Conservation (phyloP, 2,113 vertebrate genomes). For the Alaudala cheleensis region DNA sequence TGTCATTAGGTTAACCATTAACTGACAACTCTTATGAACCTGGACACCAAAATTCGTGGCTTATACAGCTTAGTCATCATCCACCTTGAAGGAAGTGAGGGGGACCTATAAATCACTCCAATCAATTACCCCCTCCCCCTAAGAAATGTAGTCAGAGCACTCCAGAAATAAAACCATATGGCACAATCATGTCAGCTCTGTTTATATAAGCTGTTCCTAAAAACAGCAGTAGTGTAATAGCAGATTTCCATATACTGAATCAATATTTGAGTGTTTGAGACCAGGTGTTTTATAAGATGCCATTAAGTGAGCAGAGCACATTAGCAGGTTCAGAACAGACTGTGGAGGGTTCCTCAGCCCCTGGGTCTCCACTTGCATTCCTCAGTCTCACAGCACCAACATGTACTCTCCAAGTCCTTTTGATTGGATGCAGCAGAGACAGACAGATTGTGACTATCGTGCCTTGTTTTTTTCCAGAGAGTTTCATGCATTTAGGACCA, state of each 20-base stretch:
- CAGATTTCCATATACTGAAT: slow-evolving; percentile 87
- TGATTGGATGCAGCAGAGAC: slow-evolving; percentile 37
- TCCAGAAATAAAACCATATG: slow-evolving; percentile 78
- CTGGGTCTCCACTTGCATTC: slow-evolving; percentile 69
- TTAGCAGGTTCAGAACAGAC: slow-evolving; percentile 58
- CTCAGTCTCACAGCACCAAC: slow-evolving; percentile 79
- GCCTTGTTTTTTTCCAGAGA: slow-evolving; percentile 49
- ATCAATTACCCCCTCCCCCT: slow-evolving; percentile 70
- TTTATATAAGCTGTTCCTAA: slow-evolving; percentile 91
- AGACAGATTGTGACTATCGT: slow-evolving; percentile 68
- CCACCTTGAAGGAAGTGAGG: slow-evolving; percentile 60
- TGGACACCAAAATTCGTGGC: slow-evolving; percentile 64
- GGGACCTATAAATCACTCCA: slow-evolving; percentile 70
- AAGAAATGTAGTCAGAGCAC: slow-evolving; percentile 74
- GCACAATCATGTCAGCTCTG: slow-evolving; percentile 75
- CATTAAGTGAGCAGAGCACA: slow-evolving; percentile 83
- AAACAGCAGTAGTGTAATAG: slow-evolving; percentile 79
- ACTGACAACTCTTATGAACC: slow-evolving; percentile 49
- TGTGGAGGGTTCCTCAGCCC: slow-evolving; percentile 55
- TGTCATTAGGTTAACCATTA: slow-evolving; percentile 62
- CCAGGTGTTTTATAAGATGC: slow-evolving; percentile 97
- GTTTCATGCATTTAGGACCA: slow-evolving; percentile 72
- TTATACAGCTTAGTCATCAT: slow-evolving; percentile 43
- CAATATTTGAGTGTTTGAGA: slow-evolving; percentile 89
- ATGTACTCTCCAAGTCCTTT: slow-evolving; percentile 33